phyloP scores from a whole-genome alignment of 2,888 invertebrate genomes.

The Doris montereyensis region DNA sequence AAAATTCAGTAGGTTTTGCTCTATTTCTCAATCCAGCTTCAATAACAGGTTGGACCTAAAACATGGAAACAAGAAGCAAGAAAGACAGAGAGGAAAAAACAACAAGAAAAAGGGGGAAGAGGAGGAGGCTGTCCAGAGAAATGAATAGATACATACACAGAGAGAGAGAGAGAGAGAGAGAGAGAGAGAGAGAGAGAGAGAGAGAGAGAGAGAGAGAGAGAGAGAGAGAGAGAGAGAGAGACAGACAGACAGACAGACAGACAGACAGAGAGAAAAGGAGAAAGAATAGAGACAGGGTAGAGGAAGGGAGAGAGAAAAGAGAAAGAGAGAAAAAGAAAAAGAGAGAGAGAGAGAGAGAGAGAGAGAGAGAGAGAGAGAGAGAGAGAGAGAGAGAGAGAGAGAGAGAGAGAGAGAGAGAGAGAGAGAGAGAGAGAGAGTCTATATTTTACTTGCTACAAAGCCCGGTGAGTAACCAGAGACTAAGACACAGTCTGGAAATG shows the following conservation, averaged over 20 bases:
- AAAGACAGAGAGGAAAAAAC: not conserved
- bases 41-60: too few relatives aligned
- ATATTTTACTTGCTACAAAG: too few relatives aligned
- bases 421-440: too few relatives aligned
- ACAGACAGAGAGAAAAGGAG: not conserved
- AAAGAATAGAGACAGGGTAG: not conserved
- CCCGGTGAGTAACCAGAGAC: too few relatives aligned
- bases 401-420: too few relatives aligned
- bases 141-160: not conserved
- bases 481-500: too few relatives aligned
- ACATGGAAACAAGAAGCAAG: not conserved
- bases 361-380: too few relatives aligned
- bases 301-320: not conserved
- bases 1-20: too few relatives aligned
- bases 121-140: not conserved
- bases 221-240: not conserved
- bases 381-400: too few relatives aligned
- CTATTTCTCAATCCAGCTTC: too few relatives aligned
- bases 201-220: not conserved
- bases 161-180: not conserved
- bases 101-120: not conserved
- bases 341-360: too few relatives aligned
- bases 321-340: too few relatives aligned
- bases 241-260: not conserved
- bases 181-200: not conserved